phyloP scores from a whole-genome alignment of 1,140 invertebrate genomes.

The Rhagoletis pomonella region DNA sequence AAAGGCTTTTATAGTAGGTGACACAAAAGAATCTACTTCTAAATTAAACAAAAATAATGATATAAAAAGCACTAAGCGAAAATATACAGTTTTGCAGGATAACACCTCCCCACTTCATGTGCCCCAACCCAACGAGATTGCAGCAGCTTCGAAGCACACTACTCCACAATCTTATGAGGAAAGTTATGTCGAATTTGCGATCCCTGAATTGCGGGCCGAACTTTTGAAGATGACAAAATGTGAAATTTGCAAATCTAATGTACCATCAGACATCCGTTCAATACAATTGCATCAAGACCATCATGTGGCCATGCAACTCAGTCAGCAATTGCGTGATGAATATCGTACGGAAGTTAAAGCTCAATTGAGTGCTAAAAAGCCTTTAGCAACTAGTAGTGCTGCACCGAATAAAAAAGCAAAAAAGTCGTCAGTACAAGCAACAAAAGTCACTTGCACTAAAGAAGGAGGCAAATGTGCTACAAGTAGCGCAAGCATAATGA shows the following conservation, averaged over 20 bases:
- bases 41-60: too few relatives aligned
- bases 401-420: conserved; percentile 53
- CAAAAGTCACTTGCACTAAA: conserved; percentile 23
- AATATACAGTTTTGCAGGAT: background rate
- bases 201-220: conserved; percentile 59
- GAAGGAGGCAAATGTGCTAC: too few relatives aligned
- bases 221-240: conserved; percentile 75
- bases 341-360: conserved; percentile 64
- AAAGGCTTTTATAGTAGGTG: background rate
- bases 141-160: background rate
- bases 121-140: too few relatives aligned
- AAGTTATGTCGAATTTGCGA: conserved; percentile 67
- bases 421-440: background rate
- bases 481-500: conserved; percentile 47
- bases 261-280: conserved; percentile 65
- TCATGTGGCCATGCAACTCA: conserved; percentile 78
- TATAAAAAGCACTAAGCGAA: background rate
- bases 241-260: conserved; percentile 74
- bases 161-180: background rate
- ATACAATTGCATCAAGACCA: conserved; percentile 78
- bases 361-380: conserved; percentile 55
- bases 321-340: conserved; percentile 75
- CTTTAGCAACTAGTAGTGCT: background rate
- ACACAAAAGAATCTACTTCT: background rate
- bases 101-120: background rate